These are phyloP conservation scores for Sturnira hondurensis DNA, from an alignment of 2,113 vertebrate genomes.

Conservation along the genomic window DNA sequence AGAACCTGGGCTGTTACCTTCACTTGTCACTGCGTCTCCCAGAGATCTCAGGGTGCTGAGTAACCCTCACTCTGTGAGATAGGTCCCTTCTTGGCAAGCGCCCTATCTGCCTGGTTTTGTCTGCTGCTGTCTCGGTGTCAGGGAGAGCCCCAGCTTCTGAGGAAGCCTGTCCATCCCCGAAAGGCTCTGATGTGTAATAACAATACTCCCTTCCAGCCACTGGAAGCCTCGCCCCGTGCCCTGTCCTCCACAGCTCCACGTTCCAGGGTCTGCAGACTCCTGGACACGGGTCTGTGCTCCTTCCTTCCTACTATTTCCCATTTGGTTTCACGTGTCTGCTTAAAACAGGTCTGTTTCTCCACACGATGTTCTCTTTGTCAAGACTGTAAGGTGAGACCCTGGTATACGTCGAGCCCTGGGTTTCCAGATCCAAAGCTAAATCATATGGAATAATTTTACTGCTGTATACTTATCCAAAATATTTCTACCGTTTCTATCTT, in stretches of 20 bases:
- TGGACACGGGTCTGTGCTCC: not conserved
- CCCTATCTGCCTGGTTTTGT: not conserved
- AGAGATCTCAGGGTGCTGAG: not conserved
- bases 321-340: not conserved
- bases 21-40: not conserved
- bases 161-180: not conserved
- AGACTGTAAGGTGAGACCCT: not conserved
- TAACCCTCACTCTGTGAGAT: not conserved
- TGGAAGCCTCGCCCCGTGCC: not conserved
- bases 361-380: not conserved
- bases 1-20: not conserved
- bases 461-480: not conserved
- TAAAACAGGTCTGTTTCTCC: not conserved
- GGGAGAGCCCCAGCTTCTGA: not conserved
- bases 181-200: not conserved
- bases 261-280: not conserved
- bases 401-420: not conserved
- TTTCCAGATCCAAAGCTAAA: conserved; percentile 15
- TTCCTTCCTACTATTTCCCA: not conserved
- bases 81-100: not conserved
- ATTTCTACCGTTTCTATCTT: not conserved
- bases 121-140: not conserved
- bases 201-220: not conserved
- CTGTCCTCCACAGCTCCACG: not conserved
- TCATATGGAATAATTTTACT: not conserved